phyloP scores from a whole-genome alignment of 2,888 invertebrate species.

The Leucoptera coffeella region DNA sequence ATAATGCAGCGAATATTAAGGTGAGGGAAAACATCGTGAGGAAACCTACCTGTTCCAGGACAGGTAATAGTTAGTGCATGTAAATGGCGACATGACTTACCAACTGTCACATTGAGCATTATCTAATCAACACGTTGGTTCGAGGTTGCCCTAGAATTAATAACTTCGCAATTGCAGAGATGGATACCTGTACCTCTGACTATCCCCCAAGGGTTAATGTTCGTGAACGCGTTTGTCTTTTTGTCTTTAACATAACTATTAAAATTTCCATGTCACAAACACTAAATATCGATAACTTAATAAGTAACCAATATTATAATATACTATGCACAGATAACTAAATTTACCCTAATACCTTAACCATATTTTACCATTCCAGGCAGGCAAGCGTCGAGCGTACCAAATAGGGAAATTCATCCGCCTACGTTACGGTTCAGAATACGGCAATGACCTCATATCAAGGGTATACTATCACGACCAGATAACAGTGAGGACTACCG shows the following conservation, averaged over 20 bases:
- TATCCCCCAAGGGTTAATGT: background rate
- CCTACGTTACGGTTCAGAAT: slow-evolving; percentile 18
- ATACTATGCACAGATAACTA: no score
- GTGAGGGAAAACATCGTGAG: no score
- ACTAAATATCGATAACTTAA: background rate
- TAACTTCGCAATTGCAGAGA: no score
- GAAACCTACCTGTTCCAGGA: no score
- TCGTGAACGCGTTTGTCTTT: background rate
- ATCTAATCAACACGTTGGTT: no score
- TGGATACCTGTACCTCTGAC: background rate
- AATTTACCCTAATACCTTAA: background rate
- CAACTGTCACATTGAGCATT: no score
- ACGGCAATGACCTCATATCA: slow-evolving; percentile 1
- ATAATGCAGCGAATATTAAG: no score
- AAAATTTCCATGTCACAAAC: background rate
- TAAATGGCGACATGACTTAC: no score
- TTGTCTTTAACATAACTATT: background rate
- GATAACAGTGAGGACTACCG: slow-evolving; percentile 25
- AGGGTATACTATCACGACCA: slow-evolving; percentile 18
- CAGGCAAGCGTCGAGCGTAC: slow-evolving; percentile 24
- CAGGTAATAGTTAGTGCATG: no score
- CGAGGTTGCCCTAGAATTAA: no score
- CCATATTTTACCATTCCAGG: slow-evolving; percentile 11
- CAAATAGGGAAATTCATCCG: slow-evolving; percentile 28
- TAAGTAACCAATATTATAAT: no score